Evolutionary conservation across 2,113 vertebrate species (phyloP), one percentile per base, ranked within the genome.

Genomic region (Rhinoptilus africanus): DNA sequence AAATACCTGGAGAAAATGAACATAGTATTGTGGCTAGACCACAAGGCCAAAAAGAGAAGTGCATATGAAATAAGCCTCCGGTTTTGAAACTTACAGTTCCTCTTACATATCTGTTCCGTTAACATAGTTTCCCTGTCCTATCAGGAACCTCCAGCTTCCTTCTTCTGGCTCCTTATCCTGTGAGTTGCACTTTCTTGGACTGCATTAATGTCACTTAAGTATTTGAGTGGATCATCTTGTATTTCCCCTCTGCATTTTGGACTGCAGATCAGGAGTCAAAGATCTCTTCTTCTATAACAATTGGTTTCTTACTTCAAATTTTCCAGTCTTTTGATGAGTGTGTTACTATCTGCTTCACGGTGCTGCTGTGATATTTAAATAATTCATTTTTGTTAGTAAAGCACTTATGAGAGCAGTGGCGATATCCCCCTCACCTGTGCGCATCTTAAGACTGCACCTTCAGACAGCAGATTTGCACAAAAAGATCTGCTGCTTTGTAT

Each of bases 81-180:
- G 35, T 68, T 92, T 68, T 84, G 51, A 62, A 87, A 75, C 60
- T 71, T 85, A 71, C 0, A 0, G n/a, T 90, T 92, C 14, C 51
- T 26, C 11, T 81, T 53, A 72, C 3, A 1, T 64, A 75, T 87
- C 76, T 91, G 68, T 91, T 95, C 76, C 2, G 1, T 66, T 67
- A 32, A 39, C 3, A 1, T 35, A 75, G 89, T 53, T 94, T 82
- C 62, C 41, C 48, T 50, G 37, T 64, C 71, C 59, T 93, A 93
- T 89, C 94, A 72, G 16, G 84, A 84, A 66, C 57, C 62, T 82
- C 66, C 86, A 92, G 89, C 45, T 95, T 95, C 84, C 86, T 92
- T 82, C 43, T 91, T 84, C 88, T 91, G 84, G 30, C 48, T 89
- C 43, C 53, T 89, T 91, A 89, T 87, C 73, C 68, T 63, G 48